Evolutionary conservation across 2,797 vertebrate genomes (phyloP).

Genomic region (Zenarchopterus dispar): DNA sequence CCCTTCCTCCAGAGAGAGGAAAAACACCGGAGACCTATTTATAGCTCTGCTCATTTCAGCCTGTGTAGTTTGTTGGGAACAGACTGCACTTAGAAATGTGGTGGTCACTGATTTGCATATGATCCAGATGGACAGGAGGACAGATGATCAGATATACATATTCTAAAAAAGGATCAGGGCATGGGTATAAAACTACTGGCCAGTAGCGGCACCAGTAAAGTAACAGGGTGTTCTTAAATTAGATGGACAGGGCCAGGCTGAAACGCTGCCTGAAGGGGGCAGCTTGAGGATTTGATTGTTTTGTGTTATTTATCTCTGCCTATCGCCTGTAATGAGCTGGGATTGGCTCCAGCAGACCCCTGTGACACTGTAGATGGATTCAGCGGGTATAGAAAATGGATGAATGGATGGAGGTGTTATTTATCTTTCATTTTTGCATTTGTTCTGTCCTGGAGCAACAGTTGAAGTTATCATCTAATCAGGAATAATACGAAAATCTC

Average conservation of each 20-base stretch:
- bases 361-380: no score
- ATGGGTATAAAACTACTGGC: no score
- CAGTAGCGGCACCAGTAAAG: no score
- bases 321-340: no score
- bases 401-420: no score
- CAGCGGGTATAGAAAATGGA: no score
- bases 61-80: slow-evolving; percentile 18
- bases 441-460: not conserved
- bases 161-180: slow-evolving; percentile 7
- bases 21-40: slow-evolving; percentile 60
- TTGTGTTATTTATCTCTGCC: no score
- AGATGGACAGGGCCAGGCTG: not conserved
- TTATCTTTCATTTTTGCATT: not conserved
- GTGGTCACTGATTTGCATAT: slow-evolving; percentile 18
- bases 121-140: slow-evolving; percentile 1
- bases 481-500: slow-evolving; percentile 8
- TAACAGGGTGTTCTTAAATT: not conserved
- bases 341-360: no score
- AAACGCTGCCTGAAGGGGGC: no score
- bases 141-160: not conserved
- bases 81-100: slow-evolving; percentile 24
- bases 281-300: not conserved
- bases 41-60: slow-evolving; percentile 45
- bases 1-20: slow-evolving; percentile 30
- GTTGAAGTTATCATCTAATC: not conserved